Percentiles rank a stretch among this genome's conserved stretches.
These are phyloP conservation scores for Aleiodes alternator DNA, from an alignment of 2,888 invertebrate species.

Conservation along the genomic window DNA sequence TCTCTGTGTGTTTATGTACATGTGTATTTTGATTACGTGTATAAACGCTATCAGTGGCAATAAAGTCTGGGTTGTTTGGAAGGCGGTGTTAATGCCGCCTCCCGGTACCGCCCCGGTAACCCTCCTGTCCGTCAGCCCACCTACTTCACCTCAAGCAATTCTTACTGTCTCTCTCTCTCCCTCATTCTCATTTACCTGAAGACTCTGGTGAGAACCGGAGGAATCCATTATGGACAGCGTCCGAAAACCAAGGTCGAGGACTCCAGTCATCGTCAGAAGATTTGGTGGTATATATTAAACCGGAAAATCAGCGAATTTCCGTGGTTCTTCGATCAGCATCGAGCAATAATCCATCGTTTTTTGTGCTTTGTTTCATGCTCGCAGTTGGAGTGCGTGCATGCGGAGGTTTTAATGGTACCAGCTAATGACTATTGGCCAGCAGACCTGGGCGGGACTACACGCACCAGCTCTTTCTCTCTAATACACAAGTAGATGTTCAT, in stretches of 20 bases:
- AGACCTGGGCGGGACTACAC: slow-evolving; percentile 74
- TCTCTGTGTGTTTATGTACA: slow-evolving; percentile 2
- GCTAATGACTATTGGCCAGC: slow-evolving; percentile 76
- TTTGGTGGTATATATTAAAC: no score
- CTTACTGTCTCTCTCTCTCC: slow-evolving; percentile 57
- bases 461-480: slow-evolving; percentile 57
- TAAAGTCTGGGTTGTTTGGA: slow-evolving; percentile 65
- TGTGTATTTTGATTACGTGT: slow-evolving; percentile 53
- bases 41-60: slow-evolving; percentile 67
- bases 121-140: slow-evolving; percentile 53
- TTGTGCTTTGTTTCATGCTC: slow-evolving; percentile 51
- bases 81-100: slow-evolving; percentile 75
- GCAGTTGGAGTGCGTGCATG: slow-evolving; percentile 66
- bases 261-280: no score
- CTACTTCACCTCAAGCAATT: slow-evolving; percentile 58
- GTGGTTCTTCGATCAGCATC: not conserved
- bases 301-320: no score
- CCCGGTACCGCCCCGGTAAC: slow-evolving; percentile 72
- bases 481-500: not conserved
- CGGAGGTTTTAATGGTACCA: slow-evolving; percentile 73
- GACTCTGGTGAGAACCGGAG: slow-evolving; percentile 42
- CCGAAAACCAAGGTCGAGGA: not conserved
- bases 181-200: slow-evolving; percentile 49
- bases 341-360: slow-evolving; percentile 17
- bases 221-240: slow-evolving; percentile 19